These are phyloP conservation scores for Strix occidentalis DNA, from an alignment of 2,797 vertebrate genomes.

Conservation along the genomic window DNA sequence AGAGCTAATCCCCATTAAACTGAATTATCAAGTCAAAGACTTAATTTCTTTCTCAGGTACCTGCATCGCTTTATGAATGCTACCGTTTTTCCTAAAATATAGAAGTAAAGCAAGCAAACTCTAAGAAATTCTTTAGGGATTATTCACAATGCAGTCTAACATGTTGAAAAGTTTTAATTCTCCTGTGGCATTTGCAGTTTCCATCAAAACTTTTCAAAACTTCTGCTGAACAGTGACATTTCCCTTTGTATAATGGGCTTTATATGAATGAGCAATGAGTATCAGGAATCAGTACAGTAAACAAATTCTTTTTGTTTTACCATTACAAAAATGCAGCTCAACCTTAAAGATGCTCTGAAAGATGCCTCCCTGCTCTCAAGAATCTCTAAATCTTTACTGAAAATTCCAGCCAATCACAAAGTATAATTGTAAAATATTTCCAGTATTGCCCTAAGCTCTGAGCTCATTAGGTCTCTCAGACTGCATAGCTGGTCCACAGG, in stretches of 20 bases:
- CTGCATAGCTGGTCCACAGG: not conserved
- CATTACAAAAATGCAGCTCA: not conserved
- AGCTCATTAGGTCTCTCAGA: not conserved
- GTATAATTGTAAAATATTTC: not conserved
- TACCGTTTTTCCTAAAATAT: not conserved
- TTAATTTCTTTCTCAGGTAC: not conserved
- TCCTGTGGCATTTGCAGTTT: not conserved
- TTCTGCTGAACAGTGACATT: not conserved
- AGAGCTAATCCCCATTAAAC: constrained; percentile 14
- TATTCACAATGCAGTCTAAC: not conserved
- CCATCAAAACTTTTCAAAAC: not conserved
- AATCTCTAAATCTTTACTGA: not conserved
- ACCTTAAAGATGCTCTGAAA: not conserved
- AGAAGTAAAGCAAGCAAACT: not conserved
- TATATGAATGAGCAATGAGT: not conserved
- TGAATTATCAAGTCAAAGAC: not conserved
- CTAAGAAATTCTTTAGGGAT: not conserved
- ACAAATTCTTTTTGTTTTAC: not conserved
- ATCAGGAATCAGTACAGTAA: not conserved
- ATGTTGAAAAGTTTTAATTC: not conserved
- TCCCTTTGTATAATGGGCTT: not conserved
- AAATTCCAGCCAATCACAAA: not conserved
- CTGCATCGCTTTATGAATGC: not conserved
- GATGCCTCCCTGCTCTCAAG: not conserved
- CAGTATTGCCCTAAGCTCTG: not conserved